Conservation (phyloP, 2,888 invertebrate species). For the Rosalia funebris region DNA sequence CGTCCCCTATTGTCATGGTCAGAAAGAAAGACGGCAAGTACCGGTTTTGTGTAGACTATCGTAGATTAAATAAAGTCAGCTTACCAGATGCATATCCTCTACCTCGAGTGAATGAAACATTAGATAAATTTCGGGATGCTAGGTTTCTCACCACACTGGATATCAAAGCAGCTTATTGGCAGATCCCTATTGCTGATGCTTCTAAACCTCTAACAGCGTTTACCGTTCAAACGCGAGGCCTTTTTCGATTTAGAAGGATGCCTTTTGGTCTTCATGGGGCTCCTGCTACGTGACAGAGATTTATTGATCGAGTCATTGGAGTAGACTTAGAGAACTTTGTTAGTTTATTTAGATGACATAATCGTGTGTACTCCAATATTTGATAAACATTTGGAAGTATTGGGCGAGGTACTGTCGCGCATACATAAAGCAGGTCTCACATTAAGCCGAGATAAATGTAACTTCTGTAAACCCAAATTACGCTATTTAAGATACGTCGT, state of each 20-base stretch:
- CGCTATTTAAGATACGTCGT: not conserved
- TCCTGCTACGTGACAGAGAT: not conserved
- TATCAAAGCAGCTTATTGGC: constrained; percentile 48
- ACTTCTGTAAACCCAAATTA: not conserved
- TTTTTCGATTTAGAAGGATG: constrained; percentile 51
- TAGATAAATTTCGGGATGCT: constrained; percentile 37
- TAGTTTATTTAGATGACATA: not conserved
- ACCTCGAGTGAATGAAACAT: constrained; percentile 28
- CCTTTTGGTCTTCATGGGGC: constrained; percentile 47
- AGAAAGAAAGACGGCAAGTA: not conserved
- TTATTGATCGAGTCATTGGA: not conserved
- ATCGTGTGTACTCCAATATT: not conserved
- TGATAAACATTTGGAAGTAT: not conserved
- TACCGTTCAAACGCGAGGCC: constrained; percentile 46
- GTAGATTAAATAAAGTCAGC: constrained; percentile 20
- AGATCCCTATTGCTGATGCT: constrained; percentile 44
- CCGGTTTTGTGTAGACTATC: not conserved
- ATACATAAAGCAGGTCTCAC: not conserved
- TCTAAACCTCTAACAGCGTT: constrained; percentile 17
- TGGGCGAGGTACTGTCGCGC: not conserved
- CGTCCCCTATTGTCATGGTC: constrained; percentile 2
- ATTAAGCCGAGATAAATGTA: not conserved
- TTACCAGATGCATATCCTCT: constrained; percentile 38
- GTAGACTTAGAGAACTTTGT: not conserved
- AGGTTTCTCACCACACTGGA: constrained; percentile 51